A percentile compares a stretch with the other conserved stretches of the same genome.
Evolutionary conservation across 2,888 invertebrate species (phyloP).

Genomic region (Philopedon plagiatum): DNA sequence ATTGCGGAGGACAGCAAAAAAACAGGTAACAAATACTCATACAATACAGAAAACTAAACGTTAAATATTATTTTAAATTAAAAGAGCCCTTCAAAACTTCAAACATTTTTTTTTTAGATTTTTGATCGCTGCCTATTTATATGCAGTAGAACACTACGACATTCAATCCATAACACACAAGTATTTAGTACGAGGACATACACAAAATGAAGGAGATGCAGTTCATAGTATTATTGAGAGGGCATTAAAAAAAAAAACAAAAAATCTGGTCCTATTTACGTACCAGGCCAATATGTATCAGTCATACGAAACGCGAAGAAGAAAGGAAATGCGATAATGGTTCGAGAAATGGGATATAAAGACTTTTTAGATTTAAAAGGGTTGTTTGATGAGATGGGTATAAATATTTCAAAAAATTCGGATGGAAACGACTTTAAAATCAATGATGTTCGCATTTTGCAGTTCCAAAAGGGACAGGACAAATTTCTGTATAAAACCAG

Average conservation of each 20-base stretch:
- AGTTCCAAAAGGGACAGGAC: slow-evolving; percentile 32
- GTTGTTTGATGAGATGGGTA: slow-evolving; percentile 28
- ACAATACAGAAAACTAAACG: too few species aligned
- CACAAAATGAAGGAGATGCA: slow-evolving; percentile 45
- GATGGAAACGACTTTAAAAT: slow-evolving; percentile 34
- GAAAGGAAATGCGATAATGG: slow-evolving; percentile 29
- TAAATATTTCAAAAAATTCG: slow-evolving; percentile 19
- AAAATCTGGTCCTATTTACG: slow-evolving; percentile 41
- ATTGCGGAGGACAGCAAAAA: slow-evolving; percentile 43
- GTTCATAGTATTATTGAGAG: slow-evolving; percentile 42
- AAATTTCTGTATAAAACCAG: slow-evolving; percentile 30
- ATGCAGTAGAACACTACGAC: slow-evolving; percentile 27
- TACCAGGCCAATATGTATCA: slow-evolving; percentile 37
- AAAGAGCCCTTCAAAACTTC: background rate
- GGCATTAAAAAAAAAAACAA: slow-evolving; percentile 10
- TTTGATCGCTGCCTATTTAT: slow-evolving; percentile 33
- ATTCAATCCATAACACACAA: slow-evolving; percentile 46
- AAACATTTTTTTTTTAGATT: slow-evolving; percentile 27
- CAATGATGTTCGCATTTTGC: slow-evolving; percentile 19
- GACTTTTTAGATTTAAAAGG: slow-evolving; percentile 41
- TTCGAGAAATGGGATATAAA: slow-evolving; percentile 37
- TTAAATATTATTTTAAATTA: background rate
- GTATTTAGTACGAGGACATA: slow-evolving; percentile 43
- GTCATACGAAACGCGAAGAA: slow-evolving; percentile 39
- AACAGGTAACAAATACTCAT: background rate